Evolutionary conservation across 2,888 invertebrate genomes (phyloP).

Genomic region (Spilarctia lutea): DNA sequence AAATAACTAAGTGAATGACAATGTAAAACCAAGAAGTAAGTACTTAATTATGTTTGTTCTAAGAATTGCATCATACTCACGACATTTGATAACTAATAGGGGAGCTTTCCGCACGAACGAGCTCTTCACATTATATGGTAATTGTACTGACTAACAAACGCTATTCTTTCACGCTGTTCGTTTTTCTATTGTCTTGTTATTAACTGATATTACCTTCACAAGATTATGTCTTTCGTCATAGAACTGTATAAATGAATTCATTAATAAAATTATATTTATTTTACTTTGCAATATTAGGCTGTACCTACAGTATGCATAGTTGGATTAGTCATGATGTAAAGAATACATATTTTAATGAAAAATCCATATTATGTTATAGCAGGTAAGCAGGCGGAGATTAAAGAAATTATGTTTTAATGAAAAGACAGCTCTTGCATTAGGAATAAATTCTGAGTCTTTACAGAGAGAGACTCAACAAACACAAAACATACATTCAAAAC

Average conservation of each 20-base stretch:
- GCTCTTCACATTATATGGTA: slow-evolving; percentile 47
- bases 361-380: too few species aligned
- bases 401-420: too few species aligned
- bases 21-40: slow-evolving; percentile 13
- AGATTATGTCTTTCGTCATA: not conserved
- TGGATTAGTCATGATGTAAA: too few species aligned
- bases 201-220: not conserved
- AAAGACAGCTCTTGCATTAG: too few species aligned
- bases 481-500: too few species aligned
- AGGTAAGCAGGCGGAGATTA: too few species aligned
- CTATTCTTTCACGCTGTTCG: slow-evolving; percentile 16
- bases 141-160: slow-evolving; percentile 33
- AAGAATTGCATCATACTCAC: slow-evolving; percentile 44
- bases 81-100: slow-evolving; percentile 34
- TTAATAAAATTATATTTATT: not conserved
- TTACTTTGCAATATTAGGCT: not conserved
- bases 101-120: slow-evolving; percentile 56
- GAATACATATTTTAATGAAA: too few species aligned
- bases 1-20: slow-evolving; percentile 2
- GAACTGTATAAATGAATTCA: not conserved
- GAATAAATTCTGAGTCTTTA: too few species aligned
- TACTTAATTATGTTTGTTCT: slow-evolving; percentile 30
- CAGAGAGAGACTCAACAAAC: too few species aligned
- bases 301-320: too few species aligned
- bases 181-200: slow-evolving; percentile 3